Evolutionary conservation across 2,888 invertebrate species (phyloP), one percentile per base, ranked within the genome.

Genomic region (Leptinotarsa rubiginosa): DNA sequence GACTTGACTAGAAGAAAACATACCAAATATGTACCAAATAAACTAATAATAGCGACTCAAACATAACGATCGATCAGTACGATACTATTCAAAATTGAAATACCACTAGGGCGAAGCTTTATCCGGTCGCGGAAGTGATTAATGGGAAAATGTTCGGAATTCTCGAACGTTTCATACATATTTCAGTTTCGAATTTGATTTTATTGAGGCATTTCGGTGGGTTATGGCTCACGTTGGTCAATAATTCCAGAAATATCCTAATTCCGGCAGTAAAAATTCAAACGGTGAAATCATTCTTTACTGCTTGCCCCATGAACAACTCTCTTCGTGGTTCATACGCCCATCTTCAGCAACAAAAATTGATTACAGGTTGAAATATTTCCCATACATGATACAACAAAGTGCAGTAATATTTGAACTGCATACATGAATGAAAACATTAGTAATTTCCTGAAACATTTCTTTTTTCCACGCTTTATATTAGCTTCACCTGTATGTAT

Each of bases 221-320:
- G 67, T 75, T 75, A 73, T 70, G 68, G 70, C 47, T 73, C 54
- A 56, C 68, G 25, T 22, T 70, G 73, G 65, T 70, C 75, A 73
- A 75, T 75, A 72, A 73, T 75, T 75, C 70, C 72, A 73, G 70
- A 70, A 75, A 75, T 75, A 75, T 73, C 64, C 73, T 70, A 73
- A 75, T 75, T 75, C 72, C 73, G 70, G 18, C 65, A 73, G 73
- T 75, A 73, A 75, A 75, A 73, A 73, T 75, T 72, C 75, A 75
- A 75, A 75, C 70, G 70, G 68, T 73, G 75, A 73, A 75, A 75
- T 75, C 73, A 75, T 75, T 73, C 75, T 75, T 75, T 73, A 75
- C 52, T 73, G 70, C 70, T 20, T 15, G 15, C 16, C 65, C 54
- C 73, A 69, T 73, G 73, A 75, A 75, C 75, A 75, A 73, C 31